phyloP scores from a whole-genome alignment of 1,140 invertebrate species.

The Anoplophora glabripennis region DNA sequence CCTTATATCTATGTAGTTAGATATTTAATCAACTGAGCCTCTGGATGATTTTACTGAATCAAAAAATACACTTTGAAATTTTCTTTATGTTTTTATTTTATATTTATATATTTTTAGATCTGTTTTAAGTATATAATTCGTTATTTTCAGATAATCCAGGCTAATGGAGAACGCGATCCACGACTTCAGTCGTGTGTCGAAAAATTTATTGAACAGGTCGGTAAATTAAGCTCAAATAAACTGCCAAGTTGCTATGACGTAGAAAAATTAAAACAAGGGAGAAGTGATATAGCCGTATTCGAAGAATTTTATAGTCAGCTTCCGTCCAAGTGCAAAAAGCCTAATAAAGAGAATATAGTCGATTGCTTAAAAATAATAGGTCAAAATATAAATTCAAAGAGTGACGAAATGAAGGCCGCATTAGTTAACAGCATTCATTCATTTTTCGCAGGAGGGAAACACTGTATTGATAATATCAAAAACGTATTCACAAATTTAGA shows the following conservation, averaged over 20 bases:
- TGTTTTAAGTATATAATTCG: too few species aligned
- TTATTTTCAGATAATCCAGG: neutral
- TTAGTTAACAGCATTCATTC: slow-evolving; percentile 1
- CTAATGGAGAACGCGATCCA: neutral
- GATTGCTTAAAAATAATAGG: slow-evolving; percentile 6
- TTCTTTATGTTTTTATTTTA: too few species aligned
- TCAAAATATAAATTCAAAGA: neutral
- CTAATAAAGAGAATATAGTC: neutral
- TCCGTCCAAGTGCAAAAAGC: slow-evolving; percentile 6
- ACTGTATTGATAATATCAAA: neutral
- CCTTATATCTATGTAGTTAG: too few species aligned
- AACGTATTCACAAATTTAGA: slow-evolving; percentile 9
- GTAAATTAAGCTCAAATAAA: neutral
- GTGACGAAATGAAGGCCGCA: neutral
- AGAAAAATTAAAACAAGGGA: slow-evolving; percentile 5
- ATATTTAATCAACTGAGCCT: too few species aligned
- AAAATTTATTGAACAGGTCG: slow-evolving; percentile 9
- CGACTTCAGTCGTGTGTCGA: slow-evolving; percentile 8
- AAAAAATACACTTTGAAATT: too few species aligned
- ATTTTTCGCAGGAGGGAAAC: slow-evolving; percentile 1
- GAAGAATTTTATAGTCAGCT: neutral
- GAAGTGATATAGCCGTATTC: neutral
- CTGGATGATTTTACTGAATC: too few species aligned
- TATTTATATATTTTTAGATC: too few species aligned
- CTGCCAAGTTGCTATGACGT: slow-evolving; percentile 2